Evolutionary conservation across 2,888 invertebrate species (phyloP), one percentile per base, ranked within the genome.

Genomic region (Seira ritae): DNA sequence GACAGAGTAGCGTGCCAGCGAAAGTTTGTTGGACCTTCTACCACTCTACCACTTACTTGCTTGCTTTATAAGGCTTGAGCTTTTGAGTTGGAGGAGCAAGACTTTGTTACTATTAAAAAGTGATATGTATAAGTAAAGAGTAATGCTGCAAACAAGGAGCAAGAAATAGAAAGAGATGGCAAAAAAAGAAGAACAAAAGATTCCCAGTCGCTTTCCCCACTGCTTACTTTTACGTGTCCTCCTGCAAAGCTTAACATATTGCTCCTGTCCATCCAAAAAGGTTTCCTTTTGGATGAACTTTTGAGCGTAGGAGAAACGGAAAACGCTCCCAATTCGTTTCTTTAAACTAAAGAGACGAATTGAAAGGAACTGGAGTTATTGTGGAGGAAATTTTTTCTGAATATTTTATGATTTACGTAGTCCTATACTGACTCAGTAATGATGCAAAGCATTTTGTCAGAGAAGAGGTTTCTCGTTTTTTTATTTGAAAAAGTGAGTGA

Each of bases 371-470:
- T 42, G 67, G 68, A 83, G 69, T 68, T 74, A 81, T 78, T 75
- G 73, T 78, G 77, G 73, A 73, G 60, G 65, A 19, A 70, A 65
- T 55, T 17, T 62, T n/a, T n/a, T n/a, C n/a, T 83, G 83, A 83
- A 83, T 83, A 67, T 83, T 83, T 79, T 69, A 83, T 78, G 78
- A 83, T 83, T 78, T 83, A 83, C 83, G 83, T 83, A 73, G 78
- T 42, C 20, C 37, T 42, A 19, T 24, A 50, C 55, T 24, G 76
- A 60, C 76, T 69, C 8, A 23, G 82, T 73, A 78, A 78, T 82
- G 73, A 83, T 83, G 69, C 68, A 78, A 12, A 60, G 72, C 71
- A 55, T 31, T 24, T 71, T 73, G 50, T 50, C 50, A 50, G 50
- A n/a, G 6, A 50, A 50, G 17, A n/a, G 50, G 50, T 50, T 50